phyloP scores from a whole-genome alignment of 2,888 invertebrate species.

The Hyppa rectilinea region DNA sequence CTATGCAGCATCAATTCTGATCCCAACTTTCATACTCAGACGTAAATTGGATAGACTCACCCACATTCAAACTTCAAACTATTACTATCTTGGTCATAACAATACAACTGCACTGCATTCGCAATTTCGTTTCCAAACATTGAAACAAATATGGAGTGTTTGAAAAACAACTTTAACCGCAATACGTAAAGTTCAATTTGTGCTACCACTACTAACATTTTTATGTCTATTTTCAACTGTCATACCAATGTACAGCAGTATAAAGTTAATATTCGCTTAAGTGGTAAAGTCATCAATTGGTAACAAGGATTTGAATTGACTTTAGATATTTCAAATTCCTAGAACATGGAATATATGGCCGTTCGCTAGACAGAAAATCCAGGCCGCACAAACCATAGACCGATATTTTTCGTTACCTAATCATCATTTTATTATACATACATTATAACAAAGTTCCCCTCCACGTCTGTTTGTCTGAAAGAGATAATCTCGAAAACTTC shows the following conservation, averaged over 20 bases:
- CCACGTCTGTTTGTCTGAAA: too few species aligned
- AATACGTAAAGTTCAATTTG: background rate
- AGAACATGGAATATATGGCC: background rate
- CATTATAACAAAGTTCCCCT: too few species aligned
- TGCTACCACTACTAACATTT: background rate
- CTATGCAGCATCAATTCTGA: background rate
- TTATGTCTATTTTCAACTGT: background rate
- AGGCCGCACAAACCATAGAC: background rate
- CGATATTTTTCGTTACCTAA: conserved; percentile 8
- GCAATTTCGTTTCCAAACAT: background rate
- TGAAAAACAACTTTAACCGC: background rate
- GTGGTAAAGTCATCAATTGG: background rate
- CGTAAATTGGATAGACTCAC: background rate
- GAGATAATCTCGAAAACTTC: too few species aligned
- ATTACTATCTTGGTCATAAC: background rate
- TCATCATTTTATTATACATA: too few species aligned
- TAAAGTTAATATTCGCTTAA: background rate
- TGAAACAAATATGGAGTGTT: background rate
- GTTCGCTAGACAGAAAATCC: background rate
- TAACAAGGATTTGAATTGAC: background rate
- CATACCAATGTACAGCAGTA: too few species aligned
- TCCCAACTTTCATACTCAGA: background rate
- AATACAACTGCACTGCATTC: conserved; percentile 1
- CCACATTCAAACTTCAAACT: conserved; percentile 3
- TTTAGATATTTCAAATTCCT: background rate